These are phyloP conservation scores for Alces alces DNA, from an alignment of 2,113 vertebrate genomes.

Conservation along the genomic window DNA sequence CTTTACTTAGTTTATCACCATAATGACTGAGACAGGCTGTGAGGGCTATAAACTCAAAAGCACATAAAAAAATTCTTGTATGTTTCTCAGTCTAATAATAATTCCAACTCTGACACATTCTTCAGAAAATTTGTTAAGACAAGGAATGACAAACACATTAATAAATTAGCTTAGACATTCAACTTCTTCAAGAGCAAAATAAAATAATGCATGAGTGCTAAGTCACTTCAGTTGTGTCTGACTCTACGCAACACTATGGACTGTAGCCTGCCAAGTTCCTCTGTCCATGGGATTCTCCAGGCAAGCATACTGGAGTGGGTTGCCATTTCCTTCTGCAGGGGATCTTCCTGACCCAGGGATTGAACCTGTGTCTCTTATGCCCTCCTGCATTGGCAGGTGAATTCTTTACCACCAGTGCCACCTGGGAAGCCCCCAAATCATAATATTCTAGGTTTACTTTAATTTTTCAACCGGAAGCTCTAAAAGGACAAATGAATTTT, in stretches of 20 bases:
- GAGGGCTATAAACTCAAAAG: constrained; percentile 40
- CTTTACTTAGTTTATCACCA: neutral
- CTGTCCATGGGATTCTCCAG: neutral
- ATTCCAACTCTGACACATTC: constrained; percentile 37
- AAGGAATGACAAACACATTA: constrained; percentile 50
- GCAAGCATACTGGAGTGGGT: neutral
- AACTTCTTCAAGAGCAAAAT: constrained; percentile 36
- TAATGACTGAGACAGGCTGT: neutral
- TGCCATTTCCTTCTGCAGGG: neutral
- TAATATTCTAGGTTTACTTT: constrained; percentile 68
- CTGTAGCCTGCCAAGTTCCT: neutral
- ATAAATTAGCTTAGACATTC: constrained; percentile 56
- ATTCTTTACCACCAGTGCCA: neutral
- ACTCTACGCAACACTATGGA: neutral
- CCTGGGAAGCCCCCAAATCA: neutral
- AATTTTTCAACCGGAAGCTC: constrained; percentile 45
- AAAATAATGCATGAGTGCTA: constrained; percentile 29
- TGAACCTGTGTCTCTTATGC: neutral
- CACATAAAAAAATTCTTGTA: constrained; percentile 32
- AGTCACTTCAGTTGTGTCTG: neutral
- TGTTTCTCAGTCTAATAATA: constrained; percentile 62
- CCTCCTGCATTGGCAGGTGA: neutral
- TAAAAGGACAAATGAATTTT: constrained; percentile 57
- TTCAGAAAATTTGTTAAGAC: constrained; percentile 52
- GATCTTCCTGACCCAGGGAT: neutral